phyloP scores from a whole-genome alignment of 2,113 vertebrate genomes.

The Atherinomorus stipes region DNA sequence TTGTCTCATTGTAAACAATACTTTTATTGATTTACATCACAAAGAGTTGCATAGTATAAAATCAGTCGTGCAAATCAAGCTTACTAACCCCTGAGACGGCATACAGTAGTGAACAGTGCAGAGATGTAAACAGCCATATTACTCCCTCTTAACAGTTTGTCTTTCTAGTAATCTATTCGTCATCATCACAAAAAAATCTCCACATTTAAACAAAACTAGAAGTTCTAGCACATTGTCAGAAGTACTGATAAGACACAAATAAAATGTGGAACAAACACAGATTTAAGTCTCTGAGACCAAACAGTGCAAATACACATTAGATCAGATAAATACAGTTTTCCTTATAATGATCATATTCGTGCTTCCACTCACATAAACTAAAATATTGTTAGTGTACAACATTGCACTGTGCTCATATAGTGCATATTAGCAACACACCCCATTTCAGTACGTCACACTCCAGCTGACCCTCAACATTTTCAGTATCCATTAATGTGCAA shows the following conservation, averaged over 20 bases:
- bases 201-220: constrained; percentile 4
- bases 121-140: neutral
- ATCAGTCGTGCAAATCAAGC: constrained; percentile 60
- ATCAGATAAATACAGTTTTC: neutral
- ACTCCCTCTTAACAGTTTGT: constrained; percentile 7
- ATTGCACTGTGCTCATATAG: constrained; percentile 63
- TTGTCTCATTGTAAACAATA: constrained; percentile 73
- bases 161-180: constrained; percentile 30
- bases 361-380: neutral
- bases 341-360: neutral
- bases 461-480: constrained; percentile 14
- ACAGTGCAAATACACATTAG: constrained; percentile 14
- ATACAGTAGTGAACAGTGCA: constrained; percentile 39
- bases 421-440: constrained; percentile 20
- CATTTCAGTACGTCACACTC: constrained; percentile 15
- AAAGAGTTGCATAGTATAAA: constrained; percentile 65
- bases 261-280: constrained; percentile 31
- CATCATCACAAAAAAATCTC: constrained; percentile 26
- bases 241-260: constrained; percentile 41
- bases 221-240: constrained; percentile 22
- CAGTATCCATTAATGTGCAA: constrained; percentile 50
- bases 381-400: neutral
- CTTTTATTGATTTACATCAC: constrained; percentile 72
- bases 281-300: constrained; percentile 25
- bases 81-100: constrained; percentile 21